Evolutionary conservation across 2,113 vertebrate species (phyloP).

Genomic region (Aphyosemion australe): DNA sequence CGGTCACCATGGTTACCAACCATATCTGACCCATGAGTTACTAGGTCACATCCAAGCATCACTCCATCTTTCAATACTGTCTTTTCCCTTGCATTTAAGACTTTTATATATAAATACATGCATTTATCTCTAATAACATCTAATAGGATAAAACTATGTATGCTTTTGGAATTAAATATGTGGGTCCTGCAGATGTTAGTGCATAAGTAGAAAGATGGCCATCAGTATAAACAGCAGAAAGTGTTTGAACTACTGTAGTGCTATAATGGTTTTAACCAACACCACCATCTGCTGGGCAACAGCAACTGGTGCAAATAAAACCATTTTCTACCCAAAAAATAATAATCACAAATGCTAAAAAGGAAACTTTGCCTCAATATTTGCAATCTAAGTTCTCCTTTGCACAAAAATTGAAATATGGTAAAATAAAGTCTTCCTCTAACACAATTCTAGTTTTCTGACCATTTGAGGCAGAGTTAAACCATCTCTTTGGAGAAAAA

Average conservation of each 20-base stretch:
- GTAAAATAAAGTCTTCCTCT: no score
- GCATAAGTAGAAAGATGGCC: neutral
- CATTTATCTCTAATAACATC: no score
- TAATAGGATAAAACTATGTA: no score
- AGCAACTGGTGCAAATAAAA: slow-evolving; percentile 7
- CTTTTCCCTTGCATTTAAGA: neutral
- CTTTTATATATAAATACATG: neutral
- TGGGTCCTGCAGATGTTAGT: slow-evolving; percentile 2
- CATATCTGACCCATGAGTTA: slow-evolving; percentile 28
- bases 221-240: neutral
- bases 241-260: slow-evolving; percentile 20
- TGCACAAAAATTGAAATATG: no score
- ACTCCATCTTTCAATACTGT: neutral
- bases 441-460: no score
- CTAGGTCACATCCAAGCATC: slow-evolving; percentile 5
- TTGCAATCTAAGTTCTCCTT: no score
- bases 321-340: neutral
- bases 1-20: neutral
- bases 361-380: no score
- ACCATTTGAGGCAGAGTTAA: no score
- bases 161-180: neutral
- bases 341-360: no score
- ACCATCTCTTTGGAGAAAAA: no score
- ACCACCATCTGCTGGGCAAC: slow-evolving; percentile 64
- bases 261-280: slow-evolving; percentile 15